These are phyloP conservation scores for Aplodontia rufa DNA, from an alignment of 2,113 vertebrate species.

Conservation along the genomic window DNA sequence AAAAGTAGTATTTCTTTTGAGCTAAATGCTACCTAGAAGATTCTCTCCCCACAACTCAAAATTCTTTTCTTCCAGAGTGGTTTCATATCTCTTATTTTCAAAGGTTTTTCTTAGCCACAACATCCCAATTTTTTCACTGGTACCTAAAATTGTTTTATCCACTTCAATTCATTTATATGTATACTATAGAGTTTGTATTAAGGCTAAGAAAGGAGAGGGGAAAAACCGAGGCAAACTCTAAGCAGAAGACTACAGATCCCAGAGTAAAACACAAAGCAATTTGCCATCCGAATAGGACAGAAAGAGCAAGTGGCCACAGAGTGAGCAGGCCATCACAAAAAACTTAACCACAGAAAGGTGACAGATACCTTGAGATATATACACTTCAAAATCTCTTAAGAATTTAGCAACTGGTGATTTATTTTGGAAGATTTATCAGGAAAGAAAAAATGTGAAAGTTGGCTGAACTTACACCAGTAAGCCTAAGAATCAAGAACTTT, in stretches of 20 bases:
- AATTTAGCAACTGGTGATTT: slow-evolving; percentile 33
- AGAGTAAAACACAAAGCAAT: not conserved
- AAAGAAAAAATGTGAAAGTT: not conserved
- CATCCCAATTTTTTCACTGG: not conserved
- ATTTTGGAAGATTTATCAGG: slow-evolving; percentile 43
- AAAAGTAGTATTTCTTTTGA: slow-evolving; percentile 10
- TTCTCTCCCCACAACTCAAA: not conserved
- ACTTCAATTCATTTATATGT: not conserved
- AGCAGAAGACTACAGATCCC: not conserved
- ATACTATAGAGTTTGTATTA: not conserved
- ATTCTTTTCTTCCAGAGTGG: not conserved
- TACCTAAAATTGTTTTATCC: not conserved
- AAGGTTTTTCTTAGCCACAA: slow-evolving; percentile 13
- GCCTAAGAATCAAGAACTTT: slow-evolving; percentile 30
- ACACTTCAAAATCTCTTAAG: not conserved
- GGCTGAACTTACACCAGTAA: not conserved
- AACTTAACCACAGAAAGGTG: not conserved
- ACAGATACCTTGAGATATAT: not conserved
- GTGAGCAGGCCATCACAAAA: not conserved
- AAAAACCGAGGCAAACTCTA: not conserved
- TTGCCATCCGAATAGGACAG: not conserved
- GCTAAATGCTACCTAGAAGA: slow-evolving; percentile 16
- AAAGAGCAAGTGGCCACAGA: not conserved
- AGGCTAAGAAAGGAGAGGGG: not conserved
- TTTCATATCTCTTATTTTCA: slow-evolving; percentile 1